These are phyloP conservation scores for Bubalus kerabau DNA, from an alignment of 2,113 vertebrate genomes.

Conservation along the genomic window DNA sequence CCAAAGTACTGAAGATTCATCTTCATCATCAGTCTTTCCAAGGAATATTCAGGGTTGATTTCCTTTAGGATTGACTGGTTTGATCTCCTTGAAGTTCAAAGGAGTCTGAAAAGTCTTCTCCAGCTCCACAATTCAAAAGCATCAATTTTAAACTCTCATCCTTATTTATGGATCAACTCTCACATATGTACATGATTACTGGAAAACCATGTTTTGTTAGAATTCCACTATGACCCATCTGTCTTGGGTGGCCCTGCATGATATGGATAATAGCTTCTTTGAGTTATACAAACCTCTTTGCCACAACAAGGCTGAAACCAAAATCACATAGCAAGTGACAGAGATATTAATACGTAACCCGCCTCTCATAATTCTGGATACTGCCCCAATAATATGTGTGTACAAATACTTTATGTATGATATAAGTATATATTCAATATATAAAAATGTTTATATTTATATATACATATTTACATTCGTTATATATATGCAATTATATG, in stretches of 20 bases:
- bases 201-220: neutral
- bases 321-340: neutral
- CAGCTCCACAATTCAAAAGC: neutral
- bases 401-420: neutral
- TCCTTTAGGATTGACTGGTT: neutral
- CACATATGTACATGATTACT: neutral
- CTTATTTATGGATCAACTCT: neutral
- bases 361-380: neutral
- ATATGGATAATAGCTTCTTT: neutral
- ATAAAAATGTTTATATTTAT: neutral
- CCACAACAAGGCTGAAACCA: neutral
- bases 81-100: neutral
- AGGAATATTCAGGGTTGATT: neutral
- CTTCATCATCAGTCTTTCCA: neutral
- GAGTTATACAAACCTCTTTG: neutral
- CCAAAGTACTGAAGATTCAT: neutral
- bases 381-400: neutral
- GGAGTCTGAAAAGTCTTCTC: neutral
- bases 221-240: neutral
- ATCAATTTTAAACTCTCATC: neutral
- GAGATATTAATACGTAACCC: neutral
- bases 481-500: neutral
- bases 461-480: neutral
- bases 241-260: neutral
- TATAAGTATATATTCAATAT: neutral